Percentiles rank a stretch among this genome's conserved stretches.
Evolutionary conservation across 2,113 vertebrate species (phyloP).

Genomic region (Drymodes brunneopygia): DNA sequence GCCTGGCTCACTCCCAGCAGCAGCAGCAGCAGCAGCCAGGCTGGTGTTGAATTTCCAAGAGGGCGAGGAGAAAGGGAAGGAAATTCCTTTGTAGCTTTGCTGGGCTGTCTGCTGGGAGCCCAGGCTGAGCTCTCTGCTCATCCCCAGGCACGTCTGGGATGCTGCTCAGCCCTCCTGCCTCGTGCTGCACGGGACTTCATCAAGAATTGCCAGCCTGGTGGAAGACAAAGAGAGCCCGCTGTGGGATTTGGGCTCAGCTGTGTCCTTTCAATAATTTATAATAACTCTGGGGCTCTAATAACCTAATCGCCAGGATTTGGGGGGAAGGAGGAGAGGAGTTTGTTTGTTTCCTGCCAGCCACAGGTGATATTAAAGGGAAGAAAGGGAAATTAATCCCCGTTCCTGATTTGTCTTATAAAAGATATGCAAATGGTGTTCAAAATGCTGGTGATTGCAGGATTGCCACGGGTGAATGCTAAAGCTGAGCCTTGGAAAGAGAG

Average conservation of each 20-base stretch:
- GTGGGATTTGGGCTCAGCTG: constrained; percentile 35
- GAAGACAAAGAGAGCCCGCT: neutral
- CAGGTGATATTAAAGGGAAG: constrained; percentile 21
- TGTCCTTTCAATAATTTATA: constrained; percentile 36
- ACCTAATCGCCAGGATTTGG: constrained; percentile 31
- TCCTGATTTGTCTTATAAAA: constrained; percentile 30
- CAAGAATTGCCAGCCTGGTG: neutral
- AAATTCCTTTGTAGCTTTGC: neutral
- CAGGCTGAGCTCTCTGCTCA: fast-evolving
- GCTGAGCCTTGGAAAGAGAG: neutral
- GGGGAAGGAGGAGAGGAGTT: constrained; percentile 3
- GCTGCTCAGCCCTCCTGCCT: neutral
- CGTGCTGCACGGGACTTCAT: neutral
- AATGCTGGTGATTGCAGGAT: neutral
- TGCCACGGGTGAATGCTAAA: neutral
- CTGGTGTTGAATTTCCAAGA: neutral
- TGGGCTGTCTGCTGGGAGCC: neutral
- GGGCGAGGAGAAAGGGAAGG: neutral
- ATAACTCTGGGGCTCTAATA: constrained; percentile 10
- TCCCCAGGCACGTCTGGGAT: neutral
- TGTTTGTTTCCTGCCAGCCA: constrained; percentile 26
- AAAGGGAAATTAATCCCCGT: constrained; percentile 29
- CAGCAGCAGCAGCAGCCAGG: neutral
- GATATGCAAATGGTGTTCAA: constrained; percentile 19
- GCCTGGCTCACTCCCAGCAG: neutral